These are phyloP conservation scores for Blomia tropicalis DNA, from an alignment of 2,888 invertebrate genomes.

Conservation along the genomic window DNA sequence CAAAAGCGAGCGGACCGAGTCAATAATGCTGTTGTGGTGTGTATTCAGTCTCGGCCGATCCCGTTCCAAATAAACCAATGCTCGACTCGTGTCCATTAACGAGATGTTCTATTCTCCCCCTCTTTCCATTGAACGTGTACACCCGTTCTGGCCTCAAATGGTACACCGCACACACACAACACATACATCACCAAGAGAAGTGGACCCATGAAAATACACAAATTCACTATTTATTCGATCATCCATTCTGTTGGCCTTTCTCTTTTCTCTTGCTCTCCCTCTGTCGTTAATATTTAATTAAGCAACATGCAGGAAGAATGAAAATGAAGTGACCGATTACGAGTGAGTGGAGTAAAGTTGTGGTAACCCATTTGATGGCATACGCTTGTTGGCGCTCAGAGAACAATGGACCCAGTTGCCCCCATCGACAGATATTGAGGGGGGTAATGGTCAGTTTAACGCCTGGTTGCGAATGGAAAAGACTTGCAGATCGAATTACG, in stretches of 20 bases:
- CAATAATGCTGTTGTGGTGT: slow-evolving; percentile 9
- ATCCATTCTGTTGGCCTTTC: not conserved
- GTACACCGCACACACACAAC: no score
- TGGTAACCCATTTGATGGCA: no score
- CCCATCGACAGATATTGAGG: not conserved
- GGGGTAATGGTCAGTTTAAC: slow-evolving; percentile 1
- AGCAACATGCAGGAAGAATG: not conserved
- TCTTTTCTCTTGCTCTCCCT: not conserved
- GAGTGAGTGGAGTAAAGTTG: no score
- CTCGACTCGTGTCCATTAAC: slow-evolving; percentile 8
- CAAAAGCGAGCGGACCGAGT: slow-evolving; percentile 7
- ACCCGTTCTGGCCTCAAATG: slow-evolving; percentile 8
- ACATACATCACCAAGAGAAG: no score
- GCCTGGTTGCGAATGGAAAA: not conserved
- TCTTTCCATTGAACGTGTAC: not conserved
- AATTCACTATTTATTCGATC: not conserved
- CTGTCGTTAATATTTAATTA: slow-evolving; percentile 13
- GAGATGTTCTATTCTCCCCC: no score
- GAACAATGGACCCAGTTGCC: no score
- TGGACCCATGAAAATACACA: not conserved
- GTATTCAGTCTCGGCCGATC: not conserved
- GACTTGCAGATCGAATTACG: slow-evolving; percentile 15
- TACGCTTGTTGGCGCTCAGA: no score
- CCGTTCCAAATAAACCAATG: not conserved
- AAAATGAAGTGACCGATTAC: slow-evolving; percentile 11